Conservation (phyloP, 2,888 invertebrate genomes). For the Cephus spinipes region DNA sequence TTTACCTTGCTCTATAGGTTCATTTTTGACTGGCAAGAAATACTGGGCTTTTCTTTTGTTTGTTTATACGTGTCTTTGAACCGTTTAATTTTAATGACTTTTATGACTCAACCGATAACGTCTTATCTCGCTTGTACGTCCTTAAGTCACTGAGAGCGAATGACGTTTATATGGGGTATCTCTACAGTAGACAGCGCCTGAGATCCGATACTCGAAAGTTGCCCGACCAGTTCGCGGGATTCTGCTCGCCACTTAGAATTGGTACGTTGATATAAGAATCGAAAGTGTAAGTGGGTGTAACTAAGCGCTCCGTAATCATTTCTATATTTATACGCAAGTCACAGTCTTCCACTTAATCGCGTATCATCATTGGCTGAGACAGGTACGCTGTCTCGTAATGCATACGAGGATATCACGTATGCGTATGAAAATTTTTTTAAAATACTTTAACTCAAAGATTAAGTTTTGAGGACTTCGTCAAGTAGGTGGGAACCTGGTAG, state of each 20-base stretch:
- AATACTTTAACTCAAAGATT: background rate
- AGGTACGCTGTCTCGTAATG: background rate
- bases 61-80: background rate
- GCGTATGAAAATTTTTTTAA: background rate
- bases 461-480: background rate
- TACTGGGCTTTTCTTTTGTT: background rate
- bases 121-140: background rate
- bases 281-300: background rate
- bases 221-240: background rate
- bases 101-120: background rate
- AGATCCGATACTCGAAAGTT: background rate
- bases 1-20: background rate
- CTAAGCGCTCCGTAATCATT: background rate
- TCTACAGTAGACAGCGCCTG: background rate
- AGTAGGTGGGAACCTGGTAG: too few species aligned
- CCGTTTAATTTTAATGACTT: background rate
- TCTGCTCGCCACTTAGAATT: background rate
- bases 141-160: background rate
- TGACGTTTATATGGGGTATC: background rate
- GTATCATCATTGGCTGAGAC: background rate
- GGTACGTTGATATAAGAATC: background rate
- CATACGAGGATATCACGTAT: background rate
- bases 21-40: background rate
- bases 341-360: background rate
- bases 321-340: background rate